phyloP scores from a whole-genome alignment of 1,140 invertebrate species.

The Lethrus apterus region DNA sequence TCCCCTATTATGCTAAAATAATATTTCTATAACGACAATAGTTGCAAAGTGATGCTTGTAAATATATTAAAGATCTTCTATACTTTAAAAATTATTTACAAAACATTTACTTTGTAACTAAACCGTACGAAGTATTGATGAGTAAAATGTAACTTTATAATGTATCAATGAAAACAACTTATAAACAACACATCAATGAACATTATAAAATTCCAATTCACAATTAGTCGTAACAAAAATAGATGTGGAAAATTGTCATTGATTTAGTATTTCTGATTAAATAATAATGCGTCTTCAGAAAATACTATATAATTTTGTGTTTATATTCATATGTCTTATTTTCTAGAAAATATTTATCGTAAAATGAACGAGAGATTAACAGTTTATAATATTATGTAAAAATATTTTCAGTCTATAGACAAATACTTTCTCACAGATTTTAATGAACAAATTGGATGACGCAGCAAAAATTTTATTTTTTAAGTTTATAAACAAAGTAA shows the following conservation, averaged over 20 bases:
- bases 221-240: slow-evolving; percentile 8
- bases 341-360: slow-evolving; percentile 12
- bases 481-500: slow-evolving; percentile 3
- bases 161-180: slow-evolving; percentile 8
- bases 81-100: no score
- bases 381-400: slow-evolving; percentile 33
- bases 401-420: slow-evolving; percentile 34
- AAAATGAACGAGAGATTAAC: slow-evolving; percentile 17
- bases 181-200: slow-evolving; percentile 1
- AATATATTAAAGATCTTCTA: no score
- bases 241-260: background rate
- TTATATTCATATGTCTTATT: background rate
- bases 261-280: background rate
- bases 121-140: no score
- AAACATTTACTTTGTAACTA: no score
- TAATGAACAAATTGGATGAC: slow-evolving; percentile 14
- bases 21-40: no score
- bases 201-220: background rate
- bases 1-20: no score
- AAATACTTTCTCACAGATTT: slow-evolving; percentile 19
- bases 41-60: no score
- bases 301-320: no score
- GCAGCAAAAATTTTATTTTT: background rate
- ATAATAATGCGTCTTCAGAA: background rate
- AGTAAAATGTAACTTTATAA: no score